Conservation (phyloP, 2,113 vertebrate species). For the Paraplagusia blochii region DNA sequence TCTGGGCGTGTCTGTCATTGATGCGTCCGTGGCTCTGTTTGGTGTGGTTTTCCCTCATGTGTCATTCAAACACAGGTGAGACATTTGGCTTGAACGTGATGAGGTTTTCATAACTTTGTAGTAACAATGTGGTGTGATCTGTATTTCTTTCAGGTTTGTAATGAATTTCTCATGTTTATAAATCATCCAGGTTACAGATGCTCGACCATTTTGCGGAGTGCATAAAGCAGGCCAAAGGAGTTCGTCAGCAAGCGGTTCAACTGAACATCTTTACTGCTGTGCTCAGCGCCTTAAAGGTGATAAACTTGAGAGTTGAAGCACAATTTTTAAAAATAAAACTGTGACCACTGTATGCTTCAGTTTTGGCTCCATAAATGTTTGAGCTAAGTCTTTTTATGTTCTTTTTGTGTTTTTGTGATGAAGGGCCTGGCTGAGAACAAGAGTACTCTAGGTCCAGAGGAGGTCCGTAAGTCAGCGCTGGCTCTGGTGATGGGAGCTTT, state of each 20-base stretch:
- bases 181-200: constrained; percentile 88
- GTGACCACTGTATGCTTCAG: no score
- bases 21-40: constrained; percentile 95
- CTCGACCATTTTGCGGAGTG: constrained; percentile 99
- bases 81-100: not conserved
- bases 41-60: constrained; percentile 98
- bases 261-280: constrained; percentile 98
- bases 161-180: not conserved
- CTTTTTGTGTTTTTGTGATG: constrained; percentile 2
- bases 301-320: not conserved
- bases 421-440: constrained; percentile 98
- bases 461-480: constrained; percentile 94
- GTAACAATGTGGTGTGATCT: no score
- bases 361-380: no score
- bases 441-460: constrained; percentile 94
- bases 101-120: not conserved
- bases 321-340: no score
- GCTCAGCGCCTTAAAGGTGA: constrained; percentile 96
- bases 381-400: not conserved
- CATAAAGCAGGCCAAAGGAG: constrained; percentile 97
- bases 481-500: constrained; percentile 97
- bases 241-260: constrained; percentile 96
- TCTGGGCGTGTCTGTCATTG: constrained; percentile 95
- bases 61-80: constrained; percentile 94
- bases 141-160: not conserved